Conservation (phyloP, 1,140 invertebrate species). For the Elysia chlorotica region DNA sequence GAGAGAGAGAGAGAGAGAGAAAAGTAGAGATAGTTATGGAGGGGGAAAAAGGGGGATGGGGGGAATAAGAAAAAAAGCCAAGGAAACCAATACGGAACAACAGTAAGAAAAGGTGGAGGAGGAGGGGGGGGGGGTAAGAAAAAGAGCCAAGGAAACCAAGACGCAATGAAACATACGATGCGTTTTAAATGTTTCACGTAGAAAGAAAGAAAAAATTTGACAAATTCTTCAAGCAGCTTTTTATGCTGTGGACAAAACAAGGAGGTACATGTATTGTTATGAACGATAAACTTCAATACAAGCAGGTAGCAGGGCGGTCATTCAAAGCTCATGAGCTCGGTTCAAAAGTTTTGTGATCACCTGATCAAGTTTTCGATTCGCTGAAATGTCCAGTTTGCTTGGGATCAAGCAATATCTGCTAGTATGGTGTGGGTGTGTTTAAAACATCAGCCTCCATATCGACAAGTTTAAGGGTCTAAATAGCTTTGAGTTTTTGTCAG, state of each 20-base stretch:
- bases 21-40: not conserved
- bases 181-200: not conserved
- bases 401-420: no score
- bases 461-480: no score
- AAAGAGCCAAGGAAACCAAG: not conserved
- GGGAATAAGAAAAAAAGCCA: not conserved
- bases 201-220: no score
- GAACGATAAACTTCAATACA: conserved; percentile 17
- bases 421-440: no score
- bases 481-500: no score
- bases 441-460: no score
- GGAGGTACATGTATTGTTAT: not conserved
- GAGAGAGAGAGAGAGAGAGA: not conserved
- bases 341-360: no score
- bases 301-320: no score
- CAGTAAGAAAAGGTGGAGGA: not conserved
- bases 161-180: not conserved
- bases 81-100: no score
- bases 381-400: no score
- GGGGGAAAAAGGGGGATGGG: not conserved
- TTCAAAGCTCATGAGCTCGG: no score
- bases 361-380: no score
- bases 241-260: not conserved
- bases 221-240: not conserved
- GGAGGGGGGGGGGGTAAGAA: not conserved